Evolutionary conservation across 2,113 vertebrate species (phyloP).

Genomic region (Catagonus wagneri): DNA sequence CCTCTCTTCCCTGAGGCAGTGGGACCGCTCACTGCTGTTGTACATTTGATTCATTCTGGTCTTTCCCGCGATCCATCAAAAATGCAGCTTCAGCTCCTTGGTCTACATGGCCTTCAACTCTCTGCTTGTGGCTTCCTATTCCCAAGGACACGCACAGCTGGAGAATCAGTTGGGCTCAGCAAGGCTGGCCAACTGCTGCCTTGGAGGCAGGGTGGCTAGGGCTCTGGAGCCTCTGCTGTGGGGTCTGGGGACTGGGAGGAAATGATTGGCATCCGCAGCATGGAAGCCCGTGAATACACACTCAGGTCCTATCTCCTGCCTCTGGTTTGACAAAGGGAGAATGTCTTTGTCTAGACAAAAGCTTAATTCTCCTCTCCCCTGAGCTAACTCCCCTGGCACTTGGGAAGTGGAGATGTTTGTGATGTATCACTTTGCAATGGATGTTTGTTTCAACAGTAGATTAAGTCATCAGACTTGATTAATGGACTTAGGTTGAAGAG

Average conservation of each 20-base stretch:
- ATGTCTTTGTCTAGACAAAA: conserved; percentile 21
- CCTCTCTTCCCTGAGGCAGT: background rate
- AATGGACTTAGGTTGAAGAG: background rate
- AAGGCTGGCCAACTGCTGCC: background rate
- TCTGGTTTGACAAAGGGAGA: background rate
- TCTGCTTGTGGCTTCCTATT: background rate
- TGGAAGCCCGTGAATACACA: background rate
- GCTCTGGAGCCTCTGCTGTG: background rate
- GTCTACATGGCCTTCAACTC: background rate
- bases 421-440: background rate
- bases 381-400: background rate
- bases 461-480: conserved; percentile 42
- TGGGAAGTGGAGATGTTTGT: background rate
- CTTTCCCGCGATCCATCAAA: background rate
- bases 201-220: background rate
- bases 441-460: conserved; percentile 13
- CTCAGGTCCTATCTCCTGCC: background rate
- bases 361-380: conserved; percentile 18
- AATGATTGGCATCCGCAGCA: background rate
- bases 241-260: background rate
- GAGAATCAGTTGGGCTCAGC: background rate
- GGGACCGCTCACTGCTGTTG: background rate
- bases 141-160: background rate
- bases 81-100: background rate
- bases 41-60: background rate